These are phyloP conservation scores for Acromyrmex echinatior DNA, from an alignment of 1,140 invertebrate species.

Conservation along the genomic window DNA sequence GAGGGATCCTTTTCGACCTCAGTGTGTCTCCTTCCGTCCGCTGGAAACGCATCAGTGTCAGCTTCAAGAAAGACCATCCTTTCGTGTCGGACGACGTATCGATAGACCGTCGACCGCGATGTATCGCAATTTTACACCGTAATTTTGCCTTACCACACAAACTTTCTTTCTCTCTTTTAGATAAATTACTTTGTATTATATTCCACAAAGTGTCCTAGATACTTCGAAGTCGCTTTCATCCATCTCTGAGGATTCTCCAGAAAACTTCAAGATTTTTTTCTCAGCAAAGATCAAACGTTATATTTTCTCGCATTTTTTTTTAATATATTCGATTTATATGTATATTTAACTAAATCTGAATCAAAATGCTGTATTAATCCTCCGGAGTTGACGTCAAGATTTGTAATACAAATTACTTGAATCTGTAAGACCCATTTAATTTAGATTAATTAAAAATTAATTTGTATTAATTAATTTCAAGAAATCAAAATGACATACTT, in stretches of 20 bases:
- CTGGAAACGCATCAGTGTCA: constrained; percentile 75
- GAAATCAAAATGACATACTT: too few species aligned
- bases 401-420: background rate
- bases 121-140: constrained; percentile 35
- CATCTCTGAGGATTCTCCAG: background rate
- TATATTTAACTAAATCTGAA: background rate
- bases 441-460: too few species aligned
- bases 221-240: background rate
- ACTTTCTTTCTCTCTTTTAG: constrained; percentile 24
- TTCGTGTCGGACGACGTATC: constrained; percentile 48
- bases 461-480: too few species aligned
- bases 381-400: background rate
- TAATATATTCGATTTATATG: background rate
- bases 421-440: too few species aligned
- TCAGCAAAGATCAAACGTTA: background rate
- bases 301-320: background rate
- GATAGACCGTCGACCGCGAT: constrained; percentile 34
- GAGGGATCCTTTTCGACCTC: constrained; percentile 60
- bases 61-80: constrained; percentile 61
- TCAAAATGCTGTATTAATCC: background rate
- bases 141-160: constrained; percentile 33
- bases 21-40: constrained; percentile 46
- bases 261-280: constrained; percentile 25
- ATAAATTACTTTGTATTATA: constrained; percentile 57
- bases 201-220: constrained; percentile 17